Base-by-base conservation (phyloP, 2,888 invertebrate species). In the Habrosyne pyritoides region DNA sequence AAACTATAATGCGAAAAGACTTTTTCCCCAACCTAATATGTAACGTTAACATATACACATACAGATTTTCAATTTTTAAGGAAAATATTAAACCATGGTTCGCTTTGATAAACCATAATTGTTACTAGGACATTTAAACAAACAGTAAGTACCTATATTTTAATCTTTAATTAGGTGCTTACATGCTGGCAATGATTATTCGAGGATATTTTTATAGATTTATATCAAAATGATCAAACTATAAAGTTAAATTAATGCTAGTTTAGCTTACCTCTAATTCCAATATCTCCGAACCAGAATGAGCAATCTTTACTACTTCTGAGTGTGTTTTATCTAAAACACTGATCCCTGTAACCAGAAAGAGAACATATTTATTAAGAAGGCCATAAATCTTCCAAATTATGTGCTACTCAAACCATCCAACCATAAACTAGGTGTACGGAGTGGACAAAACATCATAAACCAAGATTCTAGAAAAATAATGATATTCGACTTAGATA, bases 261-360 rank as follows among this genome's bases (percentile, higher is more conserved):
- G 48, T 53, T 47, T 26, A 60, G 78, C 81, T 87, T 81, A 94
- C 94, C 86, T 98, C 97, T 70, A 99, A 92, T 77, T 96, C 96
- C 64, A 98, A 93, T 58, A 96, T 95, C 84, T 97, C 97, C 47
- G 97, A 95, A 81, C 98, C 97, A 59, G 96, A 96, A 83, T 98
- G 97, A 2, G 98, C 98, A 64, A 98, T 95, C 85, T 97, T 95
- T 47, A 99, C 97, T 47, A 98, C 98, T 85, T 98, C 98, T 26
- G 97, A 97, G 89, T 99, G 99, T 69, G 96, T 97, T 69, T 97
- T 96, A 82, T 98, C 98, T 79, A 99, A 93, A 12, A 99, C 98
- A 80, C 96, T 97, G 71, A 97, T 94, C 47, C 96, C 93, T 93
- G 86, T 42, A 88, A 87, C 63, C 66, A 68, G 61, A 61, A 51